A percentile compares a stretch with the other conserved stretches of the same genome.
phyloP scores from a whole-genome alignment of 2,113 vertebrate species.

The Cheirogaleus medius region DNA sequence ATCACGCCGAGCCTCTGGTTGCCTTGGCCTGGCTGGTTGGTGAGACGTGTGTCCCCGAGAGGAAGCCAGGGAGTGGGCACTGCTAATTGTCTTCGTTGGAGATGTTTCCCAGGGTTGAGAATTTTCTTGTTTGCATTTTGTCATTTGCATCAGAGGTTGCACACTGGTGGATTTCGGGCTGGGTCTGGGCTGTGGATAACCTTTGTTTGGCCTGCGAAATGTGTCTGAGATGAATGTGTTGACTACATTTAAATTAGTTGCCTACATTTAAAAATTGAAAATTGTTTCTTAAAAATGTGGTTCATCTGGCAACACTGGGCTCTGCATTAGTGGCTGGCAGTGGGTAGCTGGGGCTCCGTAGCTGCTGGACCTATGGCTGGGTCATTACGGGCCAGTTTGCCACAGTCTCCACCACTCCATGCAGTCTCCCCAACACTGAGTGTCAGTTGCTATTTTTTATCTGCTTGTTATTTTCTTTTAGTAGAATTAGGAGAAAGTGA shows the following conservation, averaged over 20 bases:
- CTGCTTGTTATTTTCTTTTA: not conserved
- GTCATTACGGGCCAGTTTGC: accelerated
- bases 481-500: not conserved
- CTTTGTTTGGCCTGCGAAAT: not conserved
- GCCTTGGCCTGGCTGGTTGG: not conserved
- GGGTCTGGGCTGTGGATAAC: not conserved
- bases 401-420: accelerated
- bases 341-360: accelerated
- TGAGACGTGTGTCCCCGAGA: accelerated
- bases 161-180: not conserved
- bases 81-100: not conserved
- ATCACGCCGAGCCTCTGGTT: accelerated
- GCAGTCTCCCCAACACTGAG: not conserved
- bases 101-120: not conserved
- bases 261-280: not conserved
- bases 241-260: not conserved
- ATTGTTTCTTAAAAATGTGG: not conserved
- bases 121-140: not conserved
- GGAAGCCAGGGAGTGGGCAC: not conserved
- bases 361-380: not conserved
- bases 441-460: not conserved
- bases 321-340: accelerated
- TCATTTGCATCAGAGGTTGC: not conserved
- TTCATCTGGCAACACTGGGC: not conserved
- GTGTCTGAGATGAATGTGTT: not conserved